Evolutionary conservation across 2,888 invertebrate genomes (phyloP).

Genomic region (Ferdinandea cuprea): DNA sequence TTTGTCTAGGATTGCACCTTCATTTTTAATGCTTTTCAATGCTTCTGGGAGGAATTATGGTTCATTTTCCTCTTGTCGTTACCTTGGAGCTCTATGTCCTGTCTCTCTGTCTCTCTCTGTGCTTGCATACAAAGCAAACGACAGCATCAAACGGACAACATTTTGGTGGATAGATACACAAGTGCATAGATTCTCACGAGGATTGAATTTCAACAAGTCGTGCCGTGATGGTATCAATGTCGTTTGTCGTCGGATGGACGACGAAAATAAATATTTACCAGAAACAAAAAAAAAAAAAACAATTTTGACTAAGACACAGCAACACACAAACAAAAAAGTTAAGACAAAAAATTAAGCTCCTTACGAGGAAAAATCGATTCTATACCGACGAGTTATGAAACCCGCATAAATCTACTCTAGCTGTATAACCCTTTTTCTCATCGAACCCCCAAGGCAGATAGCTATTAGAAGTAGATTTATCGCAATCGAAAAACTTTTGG

Average conservation of each 20-base stretch:
- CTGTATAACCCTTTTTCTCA: conserved; percentile 9
- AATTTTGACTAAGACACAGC: conserved; percentile 51
- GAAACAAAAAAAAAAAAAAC: conserved; percentile 50
- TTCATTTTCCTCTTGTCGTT: conserved; percentile 40
- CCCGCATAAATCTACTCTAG: conserved; percentile 64
- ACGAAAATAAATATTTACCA: conserved; percentile 72
- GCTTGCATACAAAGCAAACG: conserved; percentile 13
- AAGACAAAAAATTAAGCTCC: conserved; percentile 65
- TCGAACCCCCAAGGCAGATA: conserved; percentile 55
- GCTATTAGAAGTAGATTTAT: conserved; percentile 75
- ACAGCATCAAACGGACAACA: conserved; percentile 31
- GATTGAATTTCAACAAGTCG: conserved; percentile 81
- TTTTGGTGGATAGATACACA: conserved; percentile 70
- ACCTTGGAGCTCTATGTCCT: conserved; percentile 62
- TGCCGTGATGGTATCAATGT: conserved; percentile 56
- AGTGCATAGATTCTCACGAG: conserved; percentile 81
- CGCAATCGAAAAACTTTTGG: conserved; percentile 74
- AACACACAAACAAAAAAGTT: conserved; percentile 37
- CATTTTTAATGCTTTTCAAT: conserved; percentile 51
- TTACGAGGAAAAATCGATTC: conserved; percentile 54
- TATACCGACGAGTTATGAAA: conserved; percentile 49
- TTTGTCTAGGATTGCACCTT: conserved; percentile 44
- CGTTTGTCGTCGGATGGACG: conserved; percentile 75
- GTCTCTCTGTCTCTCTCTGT: conserved; percentile 26
- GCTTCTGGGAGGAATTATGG: conserved; percentile 58